Evolutionary conservation across 64 coral and sea anemone genomes (phyloP), one percentile per base, ranked within the genome.

Genomic region (Montipora efflorescens): DNA sequence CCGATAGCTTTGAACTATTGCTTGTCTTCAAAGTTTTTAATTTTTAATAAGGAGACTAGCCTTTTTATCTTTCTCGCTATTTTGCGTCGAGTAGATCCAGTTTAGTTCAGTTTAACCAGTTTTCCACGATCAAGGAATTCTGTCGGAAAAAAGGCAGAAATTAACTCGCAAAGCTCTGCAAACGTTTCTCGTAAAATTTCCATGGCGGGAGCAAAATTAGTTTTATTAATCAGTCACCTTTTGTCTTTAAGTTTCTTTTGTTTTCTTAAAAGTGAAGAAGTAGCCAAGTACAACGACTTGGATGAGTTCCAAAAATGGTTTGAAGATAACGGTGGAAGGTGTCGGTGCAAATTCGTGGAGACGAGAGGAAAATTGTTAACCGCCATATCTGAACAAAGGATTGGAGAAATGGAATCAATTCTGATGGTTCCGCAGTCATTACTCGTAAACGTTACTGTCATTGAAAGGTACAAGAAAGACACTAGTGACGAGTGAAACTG

Each of bases 401-500:
- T 93, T 58, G 75, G 53, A 16, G 92, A 93, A n/a, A 79, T 78
- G 57, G 92, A 93, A 14, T 88, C 84, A 20, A 75, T 93, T 6
- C 67, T 88, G 13, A 93, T 93, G 92, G 74, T 87, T 11, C 92
- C 92, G 16, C 75, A 93, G 50, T 74, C 92, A 0, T 69, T 93
- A 80, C 61, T 74, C 45, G 81, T 93, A 5, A 93, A 87, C 51
- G 81, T 84, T 10, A 79, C 92, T 2, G 48, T 78, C 5, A 62
- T 93, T 58, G 92, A 93, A 59, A 93, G 84, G 92, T 93, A 74
- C 36, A 8, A 16, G 61, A 67, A 49, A 18, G 8, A n/a, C 3
- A 69, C 43, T 46, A 2, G 5, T n/a, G n/a, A 16, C 43, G 44
- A 2, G 5, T n/a, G n/a, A 16, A 69, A n/a, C 3, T 48, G 1